Evolutionary conservation across 2,797 vertebrate genomes (phyloP).

Genomic region (Mycteria americana): DNA sequence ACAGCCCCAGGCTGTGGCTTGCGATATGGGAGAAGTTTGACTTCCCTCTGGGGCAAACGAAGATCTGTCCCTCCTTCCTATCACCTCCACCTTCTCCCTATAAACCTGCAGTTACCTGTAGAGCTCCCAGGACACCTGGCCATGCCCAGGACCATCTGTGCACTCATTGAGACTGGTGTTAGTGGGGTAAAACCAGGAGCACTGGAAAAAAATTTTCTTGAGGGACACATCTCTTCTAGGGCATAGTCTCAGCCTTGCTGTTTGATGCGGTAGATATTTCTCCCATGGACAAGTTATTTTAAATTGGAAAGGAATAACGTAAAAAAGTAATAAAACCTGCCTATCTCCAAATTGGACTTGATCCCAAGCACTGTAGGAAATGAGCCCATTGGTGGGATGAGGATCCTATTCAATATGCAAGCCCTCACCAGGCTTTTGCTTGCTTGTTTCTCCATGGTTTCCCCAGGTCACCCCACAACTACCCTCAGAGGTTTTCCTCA

Average conservation of each 20-base stretch:
- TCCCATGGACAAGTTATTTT: not conserved
- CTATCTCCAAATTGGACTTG: not conserved
- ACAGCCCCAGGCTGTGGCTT: not conserved
- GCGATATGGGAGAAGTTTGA: not conserved
- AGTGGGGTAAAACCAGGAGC: not conserved
- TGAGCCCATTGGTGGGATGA: not conserved
- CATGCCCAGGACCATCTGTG: not conserved
- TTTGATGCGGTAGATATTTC: not conserved
- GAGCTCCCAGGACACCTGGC: not conserved
- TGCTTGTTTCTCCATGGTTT: not conserved
- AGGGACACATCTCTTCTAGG: not conserved
- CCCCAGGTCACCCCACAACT: not conserved
- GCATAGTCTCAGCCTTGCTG: not conserved
- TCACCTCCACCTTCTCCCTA: not conserved
- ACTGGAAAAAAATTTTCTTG: not conserved
- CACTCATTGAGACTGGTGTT: not conserved
- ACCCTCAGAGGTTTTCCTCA: not conserved
- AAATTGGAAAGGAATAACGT: not conserved
- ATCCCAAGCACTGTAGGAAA: not conserved
- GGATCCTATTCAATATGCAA: not conserved
- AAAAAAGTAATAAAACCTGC: not conserved
- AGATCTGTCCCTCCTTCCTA: not conserved
- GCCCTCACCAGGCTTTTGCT: not conserved
- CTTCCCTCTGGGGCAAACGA: not conserved
- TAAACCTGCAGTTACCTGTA: not conserved